A percentile compares a stretch with the other conserved stretches of the same genome.
Conservation (phyloP, 2,113 vertebrate genomes). For the Cebus imitator region DNA sequence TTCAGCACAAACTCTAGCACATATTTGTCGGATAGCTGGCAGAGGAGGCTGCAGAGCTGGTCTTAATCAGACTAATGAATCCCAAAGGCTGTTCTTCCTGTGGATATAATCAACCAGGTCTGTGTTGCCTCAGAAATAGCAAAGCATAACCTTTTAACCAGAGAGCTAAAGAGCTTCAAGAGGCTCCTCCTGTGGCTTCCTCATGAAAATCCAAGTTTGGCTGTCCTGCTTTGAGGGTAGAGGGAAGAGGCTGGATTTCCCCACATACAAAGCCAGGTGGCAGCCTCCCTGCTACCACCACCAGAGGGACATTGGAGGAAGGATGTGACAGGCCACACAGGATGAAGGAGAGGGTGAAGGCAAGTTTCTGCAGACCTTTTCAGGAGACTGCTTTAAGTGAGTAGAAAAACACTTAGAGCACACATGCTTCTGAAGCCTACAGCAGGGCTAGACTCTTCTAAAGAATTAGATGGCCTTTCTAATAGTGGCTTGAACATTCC, state of each 20-base stretch:
- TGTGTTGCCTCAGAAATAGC: neutral
- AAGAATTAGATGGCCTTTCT: neutral
- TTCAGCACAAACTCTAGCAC: neutral
- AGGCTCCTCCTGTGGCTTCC: neutral
- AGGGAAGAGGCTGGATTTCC: neutral
- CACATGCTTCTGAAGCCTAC: neutral
- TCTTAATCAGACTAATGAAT: neutral
- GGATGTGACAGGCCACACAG: neutral
- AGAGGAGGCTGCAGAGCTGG: neutral
- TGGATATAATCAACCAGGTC: neutral
- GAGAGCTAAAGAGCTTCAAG: neutral
- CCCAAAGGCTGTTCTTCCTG: neutral
- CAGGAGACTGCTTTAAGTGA: neutral
- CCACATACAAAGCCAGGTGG: neutral
- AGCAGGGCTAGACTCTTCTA: neutral
- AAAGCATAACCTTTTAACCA: neutral
- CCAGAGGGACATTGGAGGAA: neutral
- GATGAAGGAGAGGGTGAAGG: neutral
- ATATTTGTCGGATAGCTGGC: neutral
- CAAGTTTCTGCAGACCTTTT: neutral
- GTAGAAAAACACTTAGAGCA: neutral
- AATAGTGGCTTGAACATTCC: neutral
- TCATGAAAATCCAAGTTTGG: neutral
- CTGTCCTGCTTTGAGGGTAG: neutral
- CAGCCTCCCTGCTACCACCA: neutral